Evolutionary conservation across 2,888 invertebrate species (phyloP), one percentile per base, ranked within the genome.

Genomic region (Drosophila ochracea): DNA sequence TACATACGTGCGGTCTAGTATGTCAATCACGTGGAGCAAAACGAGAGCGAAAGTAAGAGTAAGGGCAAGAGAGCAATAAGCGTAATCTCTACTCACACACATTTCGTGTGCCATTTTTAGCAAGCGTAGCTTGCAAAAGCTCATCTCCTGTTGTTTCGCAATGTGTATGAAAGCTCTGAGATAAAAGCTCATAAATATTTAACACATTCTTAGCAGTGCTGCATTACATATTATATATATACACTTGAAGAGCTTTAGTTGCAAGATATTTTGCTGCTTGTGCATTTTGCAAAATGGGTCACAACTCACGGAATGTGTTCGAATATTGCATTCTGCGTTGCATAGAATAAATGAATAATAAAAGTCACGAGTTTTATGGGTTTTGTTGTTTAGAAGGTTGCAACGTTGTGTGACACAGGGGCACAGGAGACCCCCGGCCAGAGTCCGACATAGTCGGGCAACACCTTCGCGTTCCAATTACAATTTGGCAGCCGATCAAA

Each of bases 401-500:
- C 62, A 73, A 55, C 55, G 50, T 37, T 50, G 65, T 33, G 25
- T 47, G 47, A 2, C 21, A 47, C 47, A 25, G 21, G 16, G 47
- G 25, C 16, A 25, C 25, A 47, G 47, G 60, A 70, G 71, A 65
- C 62, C 75, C 64, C 64, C 64, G 58, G 64, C 75, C 61, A 68
- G 68, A 64, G 66, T 43, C 65, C 74, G 80, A 68, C 73, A 75
- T 58, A 76, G 58, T 31, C 58, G 43, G 76, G 59, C 82, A 85
- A 85, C 90, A 91, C 84, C 90, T 90, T 90, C 83, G 91, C 86
- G 91, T 90, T 91, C 91, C 87, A 91, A 90, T 90, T 90, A 90
- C 91, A 91, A 91, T 88, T 90, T 90, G 89, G 89, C 91, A 80
- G 76, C 64, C 74, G 89, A 88, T 90, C 91, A 90, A 90, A 84